phyloP scores from a whole-genome alignment of 2,113 vertebrate genomes.

The Tauraco erythrolophus region DNA sequence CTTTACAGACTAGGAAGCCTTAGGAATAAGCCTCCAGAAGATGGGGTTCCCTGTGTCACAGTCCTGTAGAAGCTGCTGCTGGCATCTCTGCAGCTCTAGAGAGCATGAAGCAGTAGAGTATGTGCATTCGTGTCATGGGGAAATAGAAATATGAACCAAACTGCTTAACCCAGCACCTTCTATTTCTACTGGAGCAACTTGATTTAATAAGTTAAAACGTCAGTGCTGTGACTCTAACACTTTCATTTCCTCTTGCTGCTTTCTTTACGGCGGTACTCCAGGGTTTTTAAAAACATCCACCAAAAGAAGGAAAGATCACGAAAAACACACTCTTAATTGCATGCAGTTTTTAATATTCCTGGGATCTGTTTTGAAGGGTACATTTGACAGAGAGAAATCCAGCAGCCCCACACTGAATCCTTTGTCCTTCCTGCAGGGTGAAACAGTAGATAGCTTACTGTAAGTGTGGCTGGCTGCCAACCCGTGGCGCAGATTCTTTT shows the following conservation, averaged over 20 bases:
- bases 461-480: slow-evolving; percentile 84
- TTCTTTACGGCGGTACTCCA: background rate
- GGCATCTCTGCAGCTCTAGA: background rate
- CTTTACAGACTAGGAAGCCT: background rate
- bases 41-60: background rate
- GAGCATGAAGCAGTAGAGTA: background rate
- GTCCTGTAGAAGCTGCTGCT: background rate
- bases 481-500: slow-evolving; percentile 83
- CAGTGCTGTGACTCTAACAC: background rate
- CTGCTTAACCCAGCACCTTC: background rate
- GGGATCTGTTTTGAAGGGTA: slow-evolving; percentile 58
- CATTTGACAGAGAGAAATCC: slow-evolving; percentile 62
- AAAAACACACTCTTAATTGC: background rate
- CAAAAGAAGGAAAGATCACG: background rate
- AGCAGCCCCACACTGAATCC: slow-evolving; percentile 71
- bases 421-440: slow-evolving; percentile 82
- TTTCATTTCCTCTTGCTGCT: background rate
- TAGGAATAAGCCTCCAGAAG: background rate
- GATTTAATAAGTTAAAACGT: slow-evolving; percentile 51
- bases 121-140: rapidly evolving
- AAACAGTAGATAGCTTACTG: slow-evolving; percentile 83
- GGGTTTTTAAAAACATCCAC: background rate
- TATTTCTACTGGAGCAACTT: slow-evolving; percentile 22
- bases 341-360: slow-evolving; percentile 52
- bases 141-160: background rate